phyloP scores from a whole-genome alignment of 2,888 invertebrate species.

The Galeruca laticollis region DNA sequence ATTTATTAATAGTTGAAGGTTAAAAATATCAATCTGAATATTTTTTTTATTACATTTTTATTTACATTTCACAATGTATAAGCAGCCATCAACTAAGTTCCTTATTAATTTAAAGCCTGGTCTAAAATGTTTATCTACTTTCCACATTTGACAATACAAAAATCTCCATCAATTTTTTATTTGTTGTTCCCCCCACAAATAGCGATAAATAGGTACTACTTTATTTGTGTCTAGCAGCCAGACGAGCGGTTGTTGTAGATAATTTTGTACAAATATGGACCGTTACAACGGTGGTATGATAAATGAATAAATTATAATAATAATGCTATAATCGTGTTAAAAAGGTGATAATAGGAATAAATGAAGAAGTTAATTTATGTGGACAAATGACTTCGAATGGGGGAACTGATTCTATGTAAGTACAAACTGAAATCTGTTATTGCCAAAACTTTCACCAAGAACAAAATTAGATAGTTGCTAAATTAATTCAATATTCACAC shows the following conservation, averaged over 20 bases:
- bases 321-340: neutral
- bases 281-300: neutral
- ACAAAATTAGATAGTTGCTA: neutral
- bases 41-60: too few relatives aligned
- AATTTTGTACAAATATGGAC: neutral
- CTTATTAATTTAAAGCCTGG: too few relatives aligned
- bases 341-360: neutral
- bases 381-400: neutral
- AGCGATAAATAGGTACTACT: conserved; percentile 4
- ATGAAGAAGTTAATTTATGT: neutral
- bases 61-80: too few relatives aligned
- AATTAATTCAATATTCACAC: too few relatives aligned
- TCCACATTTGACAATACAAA: neutral
- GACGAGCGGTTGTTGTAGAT: neutral
- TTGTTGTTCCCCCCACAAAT: conserved; percentile 1
- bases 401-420: neutral
- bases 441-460: neutral
- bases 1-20: too few relatives aligned
- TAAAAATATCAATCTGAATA: too few relatives aligned
- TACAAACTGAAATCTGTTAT: neutral
- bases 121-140: neutral
- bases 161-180: neutral
- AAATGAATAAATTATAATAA: neutral
- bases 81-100: too few relatives aligned
- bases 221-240: neutral